phyloP scores from a whole-genome alignment of 2,113 vertebrate species.

The Seriola rivoliana region DNA sequence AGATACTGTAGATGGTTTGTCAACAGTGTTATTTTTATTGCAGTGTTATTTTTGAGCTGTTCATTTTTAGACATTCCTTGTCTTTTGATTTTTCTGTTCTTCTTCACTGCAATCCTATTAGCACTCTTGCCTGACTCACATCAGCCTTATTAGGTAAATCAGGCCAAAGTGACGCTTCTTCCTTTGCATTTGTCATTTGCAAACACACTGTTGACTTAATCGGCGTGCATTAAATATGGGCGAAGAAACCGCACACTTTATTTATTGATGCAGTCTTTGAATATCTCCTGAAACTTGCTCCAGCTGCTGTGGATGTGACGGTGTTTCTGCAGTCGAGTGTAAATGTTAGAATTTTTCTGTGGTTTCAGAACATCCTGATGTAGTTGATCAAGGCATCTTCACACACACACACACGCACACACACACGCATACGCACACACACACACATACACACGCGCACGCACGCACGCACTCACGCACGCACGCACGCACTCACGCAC shows the following conservation, averaged over 20 bases:
- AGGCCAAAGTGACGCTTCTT: conserved; percentile 43
- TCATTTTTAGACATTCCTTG: conserved; percentile 60
- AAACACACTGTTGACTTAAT: conserved; percentile 52
- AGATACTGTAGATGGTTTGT: not conserved
- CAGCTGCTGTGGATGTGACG: not conserved
- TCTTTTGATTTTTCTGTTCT: conserved; percentile 48
- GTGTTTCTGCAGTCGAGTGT: not conserved
- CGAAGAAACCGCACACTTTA: not conserved
- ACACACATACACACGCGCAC: not conserved
- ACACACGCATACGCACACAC: not conserved
- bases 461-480: no score
- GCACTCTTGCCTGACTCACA: conserved; percentile 55
- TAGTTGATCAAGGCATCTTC: not conserved
- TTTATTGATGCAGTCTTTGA: not conserved
- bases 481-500: not conserved
- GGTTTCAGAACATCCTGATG: not conserved
- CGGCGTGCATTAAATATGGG: conserved; percentile 19
- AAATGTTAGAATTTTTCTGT: not conserved
- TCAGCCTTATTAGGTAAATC: conserved; percentile 67
- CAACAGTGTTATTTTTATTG: not conserved
- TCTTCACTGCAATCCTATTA: conserved; percentile 58
- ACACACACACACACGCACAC: not conserved
- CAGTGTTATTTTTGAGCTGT: not conserved
- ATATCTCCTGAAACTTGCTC: not conserved
- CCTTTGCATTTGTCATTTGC: conserved; percentile 31